A percentile compares a stretch with the other conserved stretches of the same genome.
These are phyloP conservation scores for Lacerta bilineata DNA, from an alignment of 2,797 vertebrate species.

Conservation along the genomic window DNA sequence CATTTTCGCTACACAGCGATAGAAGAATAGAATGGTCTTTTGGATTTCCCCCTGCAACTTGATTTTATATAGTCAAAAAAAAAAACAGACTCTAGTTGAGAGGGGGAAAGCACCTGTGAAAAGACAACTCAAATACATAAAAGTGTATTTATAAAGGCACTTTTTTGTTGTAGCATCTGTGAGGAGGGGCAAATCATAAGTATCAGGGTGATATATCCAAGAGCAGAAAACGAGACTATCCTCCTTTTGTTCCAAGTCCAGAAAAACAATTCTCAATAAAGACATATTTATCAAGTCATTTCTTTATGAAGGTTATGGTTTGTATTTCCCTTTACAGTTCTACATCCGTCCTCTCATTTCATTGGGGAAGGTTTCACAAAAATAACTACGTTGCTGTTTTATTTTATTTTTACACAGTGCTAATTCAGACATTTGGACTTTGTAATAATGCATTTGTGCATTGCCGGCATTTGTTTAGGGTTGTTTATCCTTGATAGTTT, in stretches of 20 bases:
- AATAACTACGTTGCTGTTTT: neutral
- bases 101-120: rapidly evolving
- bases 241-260: slow-evolving; percentile 44
- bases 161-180: slow-evolving; percentile 23
- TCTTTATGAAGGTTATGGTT: slow-evolving; percentile 24
- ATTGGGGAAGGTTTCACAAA: slow-evolving; percentile 43
- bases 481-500: slow-evolving; percentile 55
- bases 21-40: neutral
- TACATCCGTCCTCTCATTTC: slow-evolving; percentile 41
- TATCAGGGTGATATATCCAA: neutral
- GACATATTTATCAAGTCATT: slow-evolving; percentile 44
- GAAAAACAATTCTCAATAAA: slow-evolving; percentile 8
- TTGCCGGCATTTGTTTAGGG: slow-evolving; percentile 58
- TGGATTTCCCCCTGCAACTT: neutral
- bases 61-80: neutral
- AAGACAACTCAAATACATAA: neutral
- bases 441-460: slow-evolving; percentile 33
- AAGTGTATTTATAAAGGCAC: neutral
- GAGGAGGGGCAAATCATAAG: slow-evolving; percentile 14
- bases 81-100: neutral
- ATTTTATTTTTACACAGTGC: slow-evolving; percentile 36
- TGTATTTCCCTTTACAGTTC: slow-evolving; percentile 39
- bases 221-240: slow-evolving; percentile 38
- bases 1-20: neutral
- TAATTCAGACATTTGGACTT: slow-evolving; percentile 60